Base-by-base conservation (phyloP, 2,113 vertebrate genomes). In the Passer domesticus region DNA sequence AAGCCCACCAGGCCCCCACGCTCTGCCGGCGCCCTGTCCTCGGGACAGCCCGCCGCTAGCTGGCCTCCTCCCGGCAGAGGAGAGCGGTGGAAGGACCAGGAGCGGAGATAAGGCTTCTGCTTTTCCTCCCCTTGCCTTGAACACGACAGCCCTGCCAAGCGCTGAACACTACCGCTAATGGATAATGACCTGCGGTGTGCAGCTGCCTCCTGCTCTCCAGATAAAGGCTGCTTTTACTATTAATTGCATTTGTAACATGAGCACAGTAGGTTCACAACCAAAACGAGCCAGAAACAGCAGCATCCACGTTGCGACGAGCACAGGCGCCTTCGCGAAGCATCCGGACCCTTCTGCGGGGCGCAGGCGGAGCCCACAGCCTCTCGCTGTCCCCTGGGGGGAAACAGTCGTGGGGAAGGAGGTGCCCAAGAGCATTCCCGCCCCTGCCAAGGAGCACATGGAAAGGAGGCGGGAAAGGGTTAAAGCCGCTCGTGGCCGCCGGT, bases 211-310 rank as follows among this genome's bases (percentile, higher is more conserved):
- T 24, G 16, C 81, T 90, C 72, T 78, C 83, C 84, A 86, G 89
- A 92, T 92, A 89, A 96, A 94, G 95, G 82, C 84, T 76, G 82
- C 89, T 94, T 79, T 91, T 94, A 70, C 91, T 87, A 92, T 87
- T 96, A 96, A 95, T 96, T 91, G 47, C 85, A 79, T 96, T 96
- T 94, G 95, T 92, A 96, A 96, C 87, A 33, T 67, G 89, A 96
- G 86, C 39, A 30, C 90, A 39, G 78, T 70, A 72, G 41, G 53
- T 87, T 86, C 78, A 47, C 89, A 33, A 28, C 15, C 46, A 22
- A 83, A 91, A 33, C 28, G 82, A 24, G 78, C 37, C 62, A 67
- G 90, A 46, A 79, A 60, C 16, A 10, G 55, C 77, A 90, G 73
- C 77, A 76, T 30, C 72, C 62, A 12, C 15, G 6, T 73, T 74